Evolutionary conservation across 2,888 invertebrate genomes (phyloP), one percentile per base, ranked within the genome.

Genomic region (Polylopha cassiicola): DNA sequence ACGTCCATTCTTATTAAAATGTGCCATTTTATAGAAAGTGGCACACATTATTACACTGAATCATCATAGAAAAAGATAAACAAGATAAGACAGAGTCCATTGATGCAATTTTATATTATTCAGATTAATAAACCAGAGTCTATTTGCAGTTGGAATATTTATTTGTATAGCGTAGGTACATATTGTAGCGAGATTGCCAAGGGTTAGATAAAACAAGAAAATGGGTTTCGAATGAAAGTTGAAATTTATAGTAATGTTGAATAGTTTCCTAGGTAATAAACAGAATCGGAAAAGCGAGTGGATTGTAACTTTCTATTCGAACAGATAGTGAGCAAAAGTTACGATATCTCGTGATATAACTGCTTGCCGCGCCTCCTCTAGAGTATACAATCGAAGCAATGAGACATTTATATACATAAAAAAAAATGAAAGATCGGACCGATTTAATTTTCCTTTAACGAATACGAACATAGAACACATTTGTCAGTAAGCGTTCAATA

Each of bases 271-370:
- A 54, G 54, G 58, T 60, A 67, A 71, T 72, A 71, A 75, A 76
- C 70, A 71, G 68, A 58, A 67, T 65, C 69, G 69, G 73, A 75
- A 73, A 75, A 72, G 70, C 70, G 66, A 68, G 68, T 66, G 73
- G 68, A 63, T 65, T 55, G 66, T 61, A 63, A 78, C 81, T 81
- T 81, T 80, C 81, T 81, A 79, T 65, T 68, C 68, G 65, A 69
- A 58, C 67, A 65, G 47, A 46, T 41, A 45, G 65, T 61, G 64
- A 73, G 75, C 73, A 72, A 72, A 71, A 79, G 75, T 74, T 75
- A 73, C 76, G 75, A 77, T 77, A 71, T 65, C 70, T 72, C 58
- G 69, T 80, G 80, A 80, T 77, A 80, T 80, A 79, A 80, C 65
- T 54, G 57, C 57, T 43, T 44, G 46, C 53, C 47, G 50, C 55